Evolutionary conservation across 2,113 vertebrate genomes (phyloP).

Genomic region (Myotis lucifugus): DNA sequence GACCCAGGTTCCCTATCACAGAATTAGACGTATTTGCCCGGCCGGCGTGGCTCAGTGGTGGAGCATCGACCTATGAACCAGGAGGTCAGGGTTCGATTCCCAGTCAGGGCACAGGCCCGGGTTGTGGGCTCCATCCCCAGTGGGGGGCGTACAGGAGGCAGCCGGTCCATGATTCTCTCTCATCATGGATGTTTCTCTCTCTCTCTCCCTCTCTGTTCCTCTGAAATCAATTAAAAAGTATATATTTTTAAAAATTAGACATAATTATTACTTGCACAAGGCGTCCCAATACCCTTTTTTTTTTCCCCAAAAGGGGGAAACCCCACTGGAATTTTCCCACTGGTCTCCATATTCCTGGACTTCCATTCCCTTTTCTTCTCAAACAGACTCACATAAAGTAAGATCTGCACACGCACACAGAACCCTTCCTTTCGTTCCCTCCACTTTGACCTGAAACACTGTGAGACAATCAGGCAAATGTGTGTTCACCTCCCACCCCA

Average conservation of each 20-base stretch:
- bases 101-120: too few relatives aligned
- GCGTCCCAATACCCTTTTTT: not conserved
- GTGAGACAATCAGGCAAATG: not conserved
- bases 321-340: not conserved
- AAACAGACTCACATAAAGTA: not conserved
- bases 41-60: too few relatives aligned
- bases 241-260: not conserved
- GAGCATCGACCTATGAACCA: too few relatives aligned
- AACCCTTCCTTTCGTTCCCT: not conserved
- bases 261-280: not conserved
- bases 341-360: not conserved
- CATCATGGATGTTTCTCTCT: too few relatives aligned
- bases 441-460: not conserved
- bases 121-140: too few relatives aligned
- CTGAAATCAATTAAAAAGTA: too few relatives aligned
- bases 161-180: too few relatives aligned
- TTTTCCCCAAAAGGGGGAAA: not conserved
- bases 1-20: not conserved
- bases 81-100: too few relatives aligned
- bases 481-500: fast-evolving
- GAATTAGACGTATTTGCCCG: too few relatives aligned
- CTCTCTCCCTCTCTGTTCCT: too few relatives aligned
- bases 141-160: too few relatives aligned
- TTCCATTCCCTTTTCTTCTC: not conserved
- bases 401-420: not conserved